These are phyloP conservation scores for Eristalis arbustorum DNA, from an alignment of 2,888 invertebrate genomes.

Conservation along the genomic window DNA sequence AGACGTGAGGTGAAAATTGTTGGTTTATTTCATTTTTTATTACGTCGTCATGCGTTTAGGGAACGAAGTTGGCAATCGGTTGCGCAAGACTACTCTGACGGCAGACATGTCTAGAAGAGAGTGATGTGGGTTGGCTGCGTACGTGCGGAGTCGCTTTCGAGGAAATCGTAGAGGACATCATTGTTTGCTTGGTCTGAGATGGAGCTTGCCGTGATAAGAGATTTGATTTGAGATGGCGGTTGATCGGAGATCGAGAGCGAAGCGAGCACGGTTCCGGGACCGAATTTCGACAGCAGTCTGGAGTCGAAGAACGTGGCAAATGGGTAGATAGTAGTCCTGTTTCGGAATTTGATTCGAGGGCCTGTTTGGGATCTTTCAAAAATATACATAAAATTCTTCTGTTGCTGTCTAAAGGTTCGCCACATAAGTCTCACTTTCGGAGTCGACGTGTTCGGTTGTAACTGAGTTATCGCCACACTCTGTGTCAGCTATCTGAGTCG, in stretches of 20 bases:
- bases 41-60: not conserved
- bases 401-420: too few species aligned
- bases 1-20: slow-evolving; percentile 41
- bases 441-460: too few species aligned
- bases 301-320: too few species aligned
- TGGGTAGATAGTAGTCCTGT: too few species aligned
- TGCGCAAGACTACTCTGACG: not conserved
- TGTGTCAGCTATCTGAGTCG: too few species aligned
- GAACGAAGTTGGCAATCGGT: not conserved
- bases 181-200: not conserved
- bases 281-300: too few species aligned
- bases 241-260: not conserved
- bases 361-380: too few species aligned
- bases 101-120: not conserved
- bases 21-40: not conserved
- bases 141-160: not conserved
- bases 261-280: too few species aligned
- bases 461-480: too few species aligned
- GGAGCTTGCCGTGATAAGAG: not conserved
- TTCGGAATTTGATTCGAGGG: too few species aligned
- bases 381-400: too few species aligned
- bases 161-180: not conserved
- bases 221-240: not conserved
- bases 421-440: too few species aligned
- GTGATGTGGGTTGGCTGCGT: not conserved